phyloP scores from a whole-genome alignment of 2,888 invertebrate genomes.

The Yponomeuta evonymella region DNA sequence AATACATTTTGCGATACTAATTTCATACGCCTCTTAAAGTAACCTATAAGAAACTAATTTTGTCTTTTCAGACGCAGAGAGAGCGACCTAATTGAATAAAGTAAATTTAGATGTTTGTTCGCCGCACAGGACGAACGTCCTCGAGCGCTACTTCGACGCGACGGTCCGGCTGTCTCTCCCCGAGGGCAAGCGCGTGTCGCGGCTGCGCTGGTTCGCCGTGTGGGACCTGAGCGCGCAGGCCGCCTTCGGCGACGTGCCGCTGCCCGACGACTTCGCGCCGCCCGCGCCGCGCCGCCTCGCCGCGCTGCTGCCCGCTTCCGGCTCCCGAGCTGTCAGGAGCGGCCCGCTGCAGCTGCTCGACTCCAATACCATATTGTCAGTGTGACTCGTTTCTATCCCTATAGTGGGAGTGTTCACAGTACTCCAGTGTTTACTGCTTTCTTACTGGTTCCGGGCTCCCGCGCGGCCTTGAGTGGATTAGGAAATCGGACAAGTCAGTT shows the following conservation, averaged over 20 bases:
- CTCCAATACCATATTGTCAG: constrained; percentile 82
- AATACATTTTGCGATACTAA: too few relatives aligned
- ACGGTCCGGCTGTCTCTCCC: constrained; percentile 89
- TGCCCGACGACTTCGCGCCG: constrained; percentile 93
- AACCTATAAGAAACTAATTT: too few relatives aligned
- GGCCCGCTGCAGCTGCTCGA: constrained; percentile 74
- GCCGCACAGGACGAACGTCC: constrained; percentile 41
- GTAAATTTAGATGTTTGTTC: too few relatives aligned
- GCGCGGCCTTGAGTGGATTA: too few relatives aligned
- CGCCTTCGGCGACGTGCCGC: constrained; percentile 91
- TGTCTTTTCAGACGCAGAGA: too few relatives aligned
- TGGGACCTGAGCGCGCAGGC: constrained; percentile 92
- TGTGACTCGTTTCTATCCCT: constrained; percentile 10
- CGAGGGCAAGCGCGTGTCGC: constrained; percentile 89
- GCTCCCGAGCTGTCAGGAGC: constrained; percentile 75
- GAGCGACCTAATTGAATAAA: not conserved
- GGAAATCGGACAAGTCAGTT: too few relatives aligned
- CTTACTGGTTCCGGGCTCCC: too few relatives aligned
- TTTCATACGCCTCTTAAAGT: too few relatives aligned
- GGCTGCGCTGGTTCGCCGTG: constrained; percentile 92
- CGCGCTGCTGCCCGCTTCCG: constrained; percentile 76
- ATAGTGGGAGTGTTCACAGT: too few relatives aligned
- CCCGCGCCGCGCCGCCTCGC: constrained; percentile 79
- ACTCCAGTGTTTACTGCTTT: too few relatives aligned
- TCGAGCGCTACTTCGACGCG: constrained; percentile 90